Evolutionary conservation across 2,888 invertebrate genomes (phyloP), one percentile per base, ranked within the genome.

Genomic region (Lamproptera curius): DNA sequence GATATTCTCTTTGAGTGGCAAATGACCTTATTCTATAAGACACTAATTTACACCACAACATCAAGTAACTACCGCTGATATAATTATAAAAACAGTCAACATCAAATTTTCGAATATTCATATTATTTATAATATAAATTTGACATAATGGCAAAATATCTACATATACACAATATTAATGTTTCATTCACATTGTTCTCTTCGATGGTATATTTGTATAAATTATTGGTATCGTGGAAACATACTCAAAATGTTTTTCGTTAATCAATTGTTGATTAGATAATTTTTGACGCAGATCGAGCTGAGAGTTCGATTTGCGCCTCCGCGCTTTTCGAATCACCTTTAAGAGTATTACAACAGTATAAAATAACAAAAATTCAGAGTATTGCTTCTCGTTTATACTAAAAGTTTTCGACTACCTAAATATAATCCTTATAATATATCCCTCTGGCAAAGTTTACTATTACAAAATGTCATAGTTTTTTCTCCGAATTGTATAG

Each of bases 41-140:
- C 87, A 87, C 87, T 86, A 86, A 79, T 80, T 77, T 84, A 89
- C 88, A 77, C 86, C 88, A 89, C 88, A 88, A 89, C 88, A 89
- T 85, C 88, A 81, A 88, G 73, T 88, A 85, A 86, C 87, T 87
- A 84, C 87, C 74, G 87, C 77, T 74, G 77, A 80, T 87, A 85
- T 84, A 84, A 82, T 85, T 85, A 85, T 86, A 83, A 88, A 84
- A 89, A 88, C 88, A 88, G 86, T 88, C 88, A 89, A 89, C 88
- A 88, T 86, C 87, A 80, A 88, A 84, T 20, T 87, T 83, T 13
- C 70, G 83, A 84, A 87, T 88, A 82, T 76, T 83, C n/a, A n/a
- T 67, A 76, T 72, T 76, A 73, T 76, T 77, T 73, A 76, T 77
- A 73, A 74, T 75, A 79, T 82, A 81, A 79, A 76, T 82, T 83